phyloP scores from a whole-genome alignment of 2,888 invertebrate species.

The Plagodis dolabraria region DNA sequence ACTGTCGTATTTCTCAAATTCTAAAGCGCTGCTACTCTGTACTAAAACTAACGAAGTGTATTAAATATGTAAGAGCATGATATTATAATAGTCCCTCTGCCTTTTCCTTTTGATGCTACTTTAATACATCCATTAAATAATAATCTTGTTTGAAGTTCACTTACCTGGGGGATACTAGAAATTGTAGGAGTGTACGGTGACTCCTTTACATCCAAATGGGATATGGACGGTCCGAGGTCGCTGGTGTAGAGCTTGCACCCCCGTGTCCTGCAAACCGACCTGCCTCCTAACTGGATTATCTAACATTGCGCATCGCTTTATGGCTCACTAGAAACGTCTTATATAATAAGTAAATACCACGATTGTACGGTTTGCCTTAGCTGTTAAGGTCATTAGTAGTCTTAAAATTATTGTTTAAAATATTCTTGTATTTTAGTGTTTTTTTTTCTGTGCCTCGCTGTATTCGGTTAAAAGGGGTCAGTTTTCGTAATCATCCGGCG shows the following conservation, averaged over 20 bases:
- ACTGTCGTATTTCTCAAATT: slow-evolving; percentile 13
- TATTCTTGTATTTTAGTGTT: no score
- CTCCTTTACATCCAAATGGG: slow-evolving; percentile 49
- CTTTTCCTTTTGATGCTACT: slow-evolving; percentile 31
- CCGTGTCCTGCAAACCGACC: slow-evolving; percentile 62
- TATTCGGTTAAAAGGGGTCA: no score
- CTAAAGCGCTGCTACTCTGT: slow-evolving; percentile 1
- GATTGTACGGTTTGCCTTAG: no score
- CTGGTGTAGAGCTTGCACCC: slow-evolving; percentile 51
- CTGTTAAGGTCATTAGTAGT: no score
- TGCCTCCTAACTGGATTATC: slow-evolving; percentile 66
- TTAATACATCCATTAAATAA: slow-evolving; percentile 28
- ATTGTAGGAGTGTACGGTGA: slow-evolving; percentile 32
- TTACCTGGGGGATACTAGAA: slow-evolving; percentile 29
- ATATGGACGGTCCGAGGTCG: slow-evolving; percentile 54
- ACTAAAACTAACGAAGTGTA: slow-evolving; percentile 29
- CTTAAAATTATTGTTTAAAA: no score
- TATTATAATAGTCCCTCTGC: slow-evolving; percentile 26
- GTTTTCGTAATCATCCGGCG: no score
- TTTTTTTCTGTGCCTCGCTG: no score
- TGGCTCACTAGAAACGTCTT: slow-evolving; percentile 40
- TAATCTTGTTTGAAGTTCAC: slow-evolving; percentile 30
- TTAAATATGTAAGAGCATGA: slow-evolving; percentile 31
- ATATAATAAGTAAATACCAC: no score
- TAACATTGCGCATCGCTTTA: slow-evolving; percentile 33